Evolutionary conservation across 2,113 vertebrate genomes (phyloP), one percentile per base, ranked within the genome.

Genomic region (Dendropsophus ebraccatus): DNA sequence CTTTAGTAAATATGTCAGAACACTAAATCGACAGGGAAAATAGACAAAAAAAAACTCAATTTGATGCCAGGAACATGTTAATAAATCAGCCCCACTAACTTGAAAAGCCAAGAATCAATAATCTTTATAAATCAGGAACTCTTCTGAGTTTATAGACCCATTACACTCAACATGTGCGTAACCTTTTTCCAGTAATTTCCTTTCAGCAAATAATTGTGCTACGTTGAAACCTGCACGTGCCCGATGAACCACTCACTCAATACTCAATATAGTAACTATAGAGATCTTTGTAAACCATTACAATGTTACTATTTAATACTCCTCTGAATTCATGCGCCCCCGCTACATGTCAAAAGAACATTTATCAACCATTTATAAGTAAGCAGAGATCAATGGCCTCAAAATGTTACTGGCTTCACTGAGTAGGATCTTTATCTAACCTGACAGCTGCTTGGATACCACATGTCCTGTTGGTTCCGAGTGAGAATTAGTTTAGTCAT

Each of bases 361-460:
- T 79, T 12, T 69, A 85, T 78, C 56, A 85, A 16, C 30, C 45
- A 77, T 78, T 67, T 85, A 78, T 79, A 85, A 65, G 74, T 85
- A n/a, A 78, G 60, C 45, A 69, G 28, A 79, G 83, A 79, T 85
- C 47, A 79, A 69, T 85, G 35, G 19, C 72, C 23, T 72, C 28
- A 82, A 82, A 72, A 54, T 72, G 50, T 75, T 56, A 75, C 41
- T 69, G 60, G 83, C 74, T 77, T 79, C 74, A 85, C 58, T 85
- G 60, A 78, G 41, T 74, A 85, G 30, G 60, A 78, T 79, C 74
- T 70, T 77, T 52, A 85, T 85, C 82, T 84, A 60, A 47, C 58
- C 11, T 52, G 73, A 69, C 73, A 78, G 60, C 74, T 85, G 74
- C 83, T 49, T 78, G 74, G 83, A 85, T 78, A 85, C 83, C 65